Conservation (phyloP, 2,888 invertebrate species). For the Pachydiplax longipennis region DNA sequence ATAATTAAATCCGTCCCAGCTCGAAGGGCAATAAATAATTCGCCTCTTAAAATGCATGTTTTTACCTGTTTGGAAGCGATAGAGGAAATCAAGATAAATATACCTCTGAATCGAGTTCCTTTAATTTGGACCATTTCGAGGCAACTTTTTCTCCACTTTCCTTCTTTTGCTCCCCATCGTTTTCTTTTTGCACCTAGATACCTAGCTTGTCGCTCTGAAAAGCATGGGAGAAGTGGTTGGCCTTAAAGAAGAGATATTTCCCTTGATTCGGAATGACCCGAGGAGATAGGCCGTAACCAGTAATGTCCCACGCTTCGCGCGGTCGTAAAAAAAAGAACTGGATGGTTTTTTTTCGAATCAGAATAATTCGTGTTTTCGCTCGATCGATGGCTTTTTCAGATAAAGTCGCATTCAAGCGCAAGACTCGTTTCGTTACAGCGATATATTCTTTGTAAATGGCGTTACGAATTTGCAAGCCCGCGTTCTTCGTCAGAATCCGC, state of each 20-base stretch:
- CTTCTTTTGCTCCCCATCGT: background rate
- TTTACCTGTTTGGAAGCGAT: background rate
- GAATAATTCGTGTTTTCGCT: background rate
- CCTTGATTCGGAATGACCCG: background rate
- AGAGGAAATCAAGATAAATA: background rate
- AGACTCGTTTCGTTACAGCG: no score
- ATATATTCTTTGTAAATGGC: no score
- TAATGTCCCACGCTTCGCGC: background rate
- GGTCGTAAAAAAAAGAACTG: background rate
- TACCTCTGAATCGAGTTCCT: background rate
- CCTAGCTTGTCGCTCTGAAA: background rate
- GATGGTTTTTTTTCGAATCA: background rate
- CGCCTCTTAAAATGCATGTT: no score
- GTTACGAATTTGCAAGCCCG: no score
- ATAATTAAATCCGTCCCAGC: no score
- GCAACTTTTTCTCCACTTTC: background rate
- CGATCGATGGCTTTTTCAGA: background rate
- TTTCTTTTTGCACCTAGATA: background rate
- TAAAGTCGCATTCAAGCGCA: no score
- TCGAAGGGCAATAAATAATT: no score
- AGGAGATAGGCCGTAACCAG: background rate
- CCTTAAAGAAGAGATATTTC: background rate
- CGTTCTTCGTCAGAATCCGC: no score
- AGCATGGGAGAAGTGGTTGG: constrained; percentile 1
- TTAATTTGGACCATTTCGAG: background rate